Percentiles rank a stretch among this genome's conserved stretches.
Evolutionary conservation across 2,113 vertebrate species (phyloP).

Genomic region (Otis tarda): DNA sequence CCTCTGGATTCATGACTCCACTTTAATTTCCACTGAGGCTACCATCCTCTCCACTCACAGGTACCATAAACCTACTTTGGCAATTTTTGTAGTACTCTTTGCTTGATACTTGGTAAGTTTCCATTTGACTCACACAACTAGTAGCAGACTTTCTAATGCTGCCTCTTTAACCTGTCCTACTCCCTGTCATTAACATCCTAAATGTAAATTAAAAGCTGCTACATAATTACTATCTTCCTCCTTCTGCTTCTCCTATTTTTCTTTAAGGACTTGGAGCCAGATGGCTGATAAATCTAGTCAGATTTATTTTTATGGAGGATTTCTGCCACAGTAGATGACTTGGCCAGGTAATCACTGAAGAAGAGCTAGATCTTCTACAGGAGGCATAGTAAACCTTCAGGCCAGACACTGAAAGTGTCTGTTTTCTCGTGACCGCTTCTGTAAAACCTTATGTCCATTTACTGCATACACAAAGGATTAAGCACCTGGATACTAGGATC

Average conservation of each 20-base stretch:
- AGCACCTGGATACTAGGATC: background rate
- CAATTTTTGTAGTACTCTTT: background rate
- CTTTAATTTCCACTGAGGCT: background rate
- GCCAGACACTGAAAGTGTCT: background rate
- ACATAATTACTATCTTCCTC: background rate
- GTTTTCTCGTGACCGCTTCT: too few relatives aligned
- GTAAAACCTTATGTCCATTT: background rate
- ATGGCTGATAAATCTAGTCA: background rate
- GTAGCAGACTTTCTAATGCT: background rate
- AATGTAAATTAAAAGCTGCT: background rate
- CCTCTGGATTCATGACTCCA: background rate
- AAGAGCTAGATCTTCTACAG: background rate
- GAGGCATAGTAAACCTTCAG: background rate
- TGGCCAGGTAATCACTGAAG: background rate
- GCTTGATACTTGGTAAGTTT: background rate
- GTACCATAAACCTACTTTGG: background rate
- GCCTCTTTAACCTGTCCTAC: background rate
- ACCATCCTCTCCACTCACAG: accelerated
- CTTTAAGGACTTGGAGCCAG: background rate
- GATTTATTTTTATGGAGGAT: background rate
- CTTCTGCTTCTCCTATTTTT: background rate
- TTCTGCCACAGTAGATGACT: background rate
- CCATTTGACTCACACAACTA: background rate
- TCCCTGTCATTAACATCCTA: background rate
- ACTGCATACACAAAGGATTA: background rate